Conservation (phyloP, 2,797 vertebrate species). For the Acanthornis magna region DNA sequence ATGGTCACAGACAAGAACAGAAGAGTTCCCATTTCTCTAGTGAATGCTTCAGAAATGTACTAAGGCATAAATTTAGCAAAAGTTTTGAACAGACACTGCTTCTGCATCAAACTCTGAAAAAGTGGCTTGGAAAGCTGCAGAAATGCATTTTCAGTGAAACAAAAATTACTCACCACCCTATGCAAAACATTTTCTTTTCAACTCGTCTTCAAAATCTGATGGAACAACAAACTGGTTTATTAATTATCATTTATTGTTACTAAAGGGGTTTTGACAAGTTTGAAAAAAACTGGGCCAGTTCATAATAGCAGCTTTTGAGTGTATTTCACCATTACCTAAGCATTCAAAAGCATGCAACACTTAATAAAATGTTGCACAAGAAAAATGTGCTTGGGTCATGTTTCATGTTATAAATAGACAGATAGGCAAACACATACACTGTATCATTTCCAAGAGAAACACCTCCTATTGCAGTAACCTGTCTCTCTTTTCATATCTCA, state of each 20-base stretch:
- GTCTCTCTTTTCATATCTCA: slow-evolving; percentile 21
- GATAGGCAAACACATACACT: slow-evolving; percentile 27
- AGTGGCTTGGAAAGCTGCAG: background rate
- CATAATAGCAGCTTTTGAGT: background rate
- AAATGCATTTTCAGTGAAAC: background rate
- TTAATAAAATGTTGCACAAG: background rate
- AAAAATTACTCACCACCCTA: background rate
- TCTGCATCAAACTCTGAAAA: background rate
- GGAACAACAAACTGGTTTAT: background rate
- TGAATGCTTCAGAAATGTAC: slow-evolving; percentile 41
- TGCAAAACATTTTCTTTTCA: background rate
- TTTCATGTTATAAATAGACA: slow-evolving; percentile 63
- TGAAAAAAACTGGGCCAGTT: background rate
- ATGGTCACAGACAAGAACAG: slow-evolving; percentile 48
- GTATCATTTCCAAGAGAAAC: slow-evolving; percentile 59
- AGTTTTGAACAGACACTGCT: slow-evolving; percentile 9
- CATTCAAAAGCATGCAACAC: background rate
- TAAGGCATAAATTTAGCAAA: slow-evolving; percentile 45
- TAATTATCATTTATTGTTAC: background rate
- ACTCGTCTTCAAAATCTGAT: background rate
- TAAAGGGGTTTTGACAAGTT: background rate
- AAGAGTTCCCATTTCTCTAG: slow-evolving; percentile 49
- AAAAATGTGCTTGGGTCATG: slow-evolving; percentile 36
- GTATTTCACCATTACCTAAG: background rate
- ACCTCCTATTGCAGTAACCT: slow-evolving; percentile 46